phyloP scores from a whole-genome alignment of 2,888 invertebrate species.

The Pristionchus mayeri region DNA sequence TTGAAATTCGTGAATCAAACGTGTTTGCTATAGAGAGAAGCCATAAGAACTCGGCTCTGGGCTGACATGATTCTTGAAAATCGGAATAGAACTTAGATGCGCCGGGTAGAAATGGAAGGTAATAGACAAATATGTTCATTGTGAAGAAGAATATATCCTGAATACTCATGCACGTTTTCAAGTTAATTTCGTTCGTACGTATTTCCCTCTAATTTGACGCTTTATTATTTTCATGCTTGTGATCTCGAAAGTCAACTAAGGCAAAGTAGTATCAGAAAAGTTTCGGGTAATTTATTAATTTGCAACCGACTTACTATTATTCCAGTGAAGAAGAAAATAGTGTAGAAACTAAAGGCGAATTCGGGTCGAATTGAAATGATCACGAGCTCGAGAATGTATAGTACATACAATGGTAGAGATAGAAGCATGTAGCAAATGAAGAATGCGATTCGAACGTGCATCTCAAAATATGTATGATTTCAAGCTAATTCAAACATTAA shows the following conservation, averaged over 20 bases:
- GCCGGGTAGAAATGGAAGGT: background rate
- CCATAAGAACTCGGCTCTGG: background rate
- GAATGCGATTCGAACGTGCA: background rate
- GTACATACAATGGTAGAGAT: background rate
- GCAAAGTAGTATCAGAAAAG: background rate
- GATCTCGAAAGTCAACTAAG: background rate
- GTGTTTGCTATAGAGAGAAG: background rate
- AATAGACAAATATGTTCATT: background rate
- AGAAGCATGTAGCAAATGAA: background rate
- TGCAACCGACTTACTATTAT: background rate
- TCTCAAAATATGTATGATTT: too few relatives aligned
- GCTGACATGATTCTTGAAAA: background rate
- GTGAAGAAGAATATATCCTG: background rate
- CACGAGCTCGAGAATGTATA: background rate
- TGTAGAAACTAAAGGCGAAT: background rate
- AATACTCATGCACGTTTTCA: too few relatives aligned
- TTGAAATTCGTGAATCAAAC: background rate
- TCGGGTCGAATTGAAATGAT: background rate
- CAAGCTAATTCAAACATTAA: too few relatives aligned
- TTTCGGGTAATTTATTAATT: too few relatives aligned
- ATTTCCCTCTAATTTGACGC: too few relatives aligned
- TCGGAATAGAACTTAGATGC: background rate
- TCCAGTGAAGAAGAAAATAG: background rate
- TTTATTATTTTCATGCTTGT: too few relatives aligned
- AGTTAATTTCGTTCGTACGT: too few relatives aligned